Percentiles rank a stretch among this genome's conserved stretches.
phyloP scores from a whole-genome alignment of 1,140 invertebrate species.

The Trachymyrmex cornetzi region DNA sequence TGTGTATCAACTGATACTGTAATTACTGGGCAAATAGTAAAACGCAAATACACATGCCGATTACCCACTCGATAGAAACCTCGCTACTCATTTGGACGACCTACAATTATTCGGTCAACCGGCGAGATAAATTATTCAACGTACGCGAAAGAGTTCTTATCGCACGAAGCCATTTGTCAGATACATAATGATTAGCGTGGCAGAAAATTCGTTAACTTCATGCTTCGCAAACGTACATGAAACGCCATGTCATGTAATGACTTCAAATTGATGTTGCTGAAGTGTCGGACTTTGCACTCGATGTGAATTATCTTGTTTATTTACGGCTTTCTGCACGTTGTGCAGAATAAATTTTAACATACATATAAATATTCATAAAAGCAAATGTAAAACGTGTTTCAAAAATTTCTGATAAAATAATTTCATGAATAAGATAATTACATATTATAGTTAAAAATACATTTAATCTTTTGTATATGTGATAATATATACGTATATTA shows the following conservation, averaged over 20 bases:
- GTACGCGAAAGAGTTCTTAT: slow-evolving; percentile 55
- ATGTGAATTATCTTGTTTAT: slow-evolving; percentile 53
- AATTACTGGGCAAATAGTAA: slow-evolving; percentile 73
- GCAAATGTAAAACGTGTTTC: not conserved
- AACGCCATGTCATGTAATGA: slow-evolving; percentile 20
- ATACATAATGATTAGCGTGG: slow-evolving; percentile 41
- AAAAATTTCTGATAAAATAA: slow-evolving; percentile 37
- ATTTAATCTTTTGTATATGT: slow-evolving; percentile 1
- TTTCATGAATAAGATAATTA: slow-evolving; percentile 46
- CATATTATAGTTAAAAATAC: not conserved
- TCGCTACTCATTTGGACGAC: slow-evolving; percentile 55
- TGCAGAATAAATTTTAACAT: slow-evolving; percentile 31
- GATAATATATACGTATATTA: not conserved
- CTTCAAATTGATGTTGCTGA: slow-evolving; percentile 36
- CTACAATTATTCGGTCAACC: slow-evolving; percentile 71
- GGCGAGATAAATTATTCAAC: slow-evolving; percentile 72
- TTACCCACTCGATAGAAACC: slow-evolving; percentile 66
- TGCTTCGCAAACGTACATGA: slow-evolving; percentile 36
- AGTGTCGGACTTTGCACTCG: slow-evolving; percentile 29
- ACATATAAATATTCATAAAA: slow-evolving; percentile 43
- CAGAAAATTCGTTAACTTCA: slow-evolving; percentile 44
- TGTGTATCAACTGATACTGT: slow-evolving; percentile 60
- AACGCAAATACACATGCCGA: slow-evolving; percentile 68
- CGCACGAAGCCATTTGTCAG: slow-evolving; percentile 55
- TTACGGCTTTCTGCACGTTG: slow-evolving; percentile 34